Conservation (phyloP, 2,797 vertebrate genomes). For the Novumbra hubbsi region DNA sequence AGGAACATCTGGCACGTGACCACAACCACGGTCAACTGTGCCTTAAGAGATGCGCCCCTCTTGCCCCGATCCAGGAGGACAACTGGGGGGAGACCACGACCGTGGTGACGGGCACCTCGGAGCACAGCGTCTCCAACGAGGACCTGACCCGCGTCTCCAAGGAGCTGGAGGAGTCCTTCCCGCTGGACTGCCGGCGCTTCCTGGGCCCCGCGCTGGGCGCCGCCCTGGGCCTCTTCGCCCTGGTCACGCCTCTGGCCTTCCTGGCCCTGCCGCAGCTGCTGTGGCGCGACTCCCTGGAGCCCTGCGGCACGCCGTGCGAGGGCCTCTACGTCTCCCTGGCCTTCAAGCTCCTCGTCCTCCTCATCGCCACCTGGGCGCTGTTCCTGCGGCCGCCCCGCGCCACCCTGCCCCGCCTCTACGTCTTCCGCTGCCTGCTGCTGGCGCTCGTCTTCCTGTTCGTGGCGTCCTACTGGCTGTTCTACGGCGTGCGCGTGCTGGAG, state of each 20-base stretch:
- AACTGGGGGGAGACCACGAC: constrained; percentile 96
- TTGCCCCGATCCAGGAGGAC: constrained; percentile 76
- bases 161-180: constrained; percentile 88
- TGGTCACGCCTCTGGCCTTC: constrained; percentile 87
- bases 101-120: constrained; percentile 89
- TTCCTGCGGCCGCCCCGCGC: constrained; percentile 88
- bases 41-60: too few relatives aligned
- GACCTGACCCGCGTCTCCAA: constrained; percentile 89
- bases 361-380: constrained; percentile 89
- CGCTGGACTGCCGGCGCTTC: constrained; percentile 85
- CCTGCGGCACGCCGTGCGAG: constrained; percentile 88
- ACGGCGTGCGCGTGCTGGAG: constrained; percentile 85
- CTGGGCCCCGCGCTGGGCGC: constrained; percentile 77
- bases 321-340: constrained; percentile 91
- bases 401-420: constrained; percentile 83
- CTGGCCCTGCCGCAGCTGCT: constrained; percentile 87
- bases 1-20: too few relatives aligned
- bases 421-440: constrained; percentile 87
- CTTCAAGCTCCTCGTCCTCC: constrained; percentile 90
- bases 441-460: constrained; percentile 89
- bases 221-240: constrained; percentile 84
- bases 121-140: constrained; percentile 92
- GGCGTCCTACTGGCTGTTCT: constrained; percentile 92
- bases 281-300: constrained; percentile 82
- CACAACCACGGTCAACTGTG: background rate